Evolutionary conservation across 2,113 vertebrate species (phyloP).

Genomic region (Malurus melanocephalus): DNA sequence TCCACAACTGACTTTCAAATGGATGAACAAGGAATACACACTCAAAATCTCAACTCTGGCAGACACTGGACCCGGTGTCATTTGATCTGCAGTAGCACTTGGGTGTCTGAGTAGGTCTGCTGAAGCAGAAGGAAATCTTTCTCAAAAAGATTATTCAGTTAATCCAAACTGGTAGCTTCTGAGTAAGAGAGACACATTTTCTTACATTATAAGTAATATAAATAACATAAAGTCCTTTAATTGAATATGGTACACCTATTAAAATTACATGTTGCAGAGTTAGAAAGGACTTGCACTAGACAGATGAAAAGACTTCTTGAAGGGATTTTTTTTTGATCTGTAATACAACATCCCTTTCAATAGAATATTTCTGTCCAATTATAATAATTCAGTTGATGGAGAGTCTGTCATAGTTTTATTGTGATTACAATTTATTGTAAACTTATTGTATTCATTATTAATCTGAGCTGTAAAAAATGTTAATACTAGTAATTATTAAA

Average conservation of each 20-base stretch:
- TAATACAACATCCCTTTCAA: neutral
- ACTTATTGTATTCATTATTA: neutral
- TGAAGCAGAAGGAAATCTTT: neutral
- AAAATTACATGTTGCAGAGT: neutral
- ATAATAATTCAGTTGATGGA: neutral
- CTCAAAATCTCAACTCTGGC: neutral
- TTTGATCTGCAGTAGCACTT: neutral
- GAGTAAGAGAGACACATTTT: neutral
- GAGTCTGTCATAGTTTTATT: neutral
- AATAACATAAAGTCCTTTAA: neutral
- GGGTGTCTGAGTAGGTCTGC: neutral
- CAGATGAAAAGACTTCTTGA: neutral
- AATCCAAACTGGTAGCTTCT: neutral
- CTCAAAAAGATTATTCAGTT: neutral
- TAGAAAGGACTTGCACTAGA: neutral
- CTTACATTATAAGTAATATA: neutral
- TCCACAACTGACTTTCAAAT: neutral
- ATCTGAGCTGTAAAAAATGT: neutral
- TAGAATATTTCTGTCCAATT: neutral
- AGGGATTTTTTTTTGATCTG: neutral
- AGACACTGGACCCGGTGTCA: neutral
- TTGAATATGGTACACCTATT: neutral
- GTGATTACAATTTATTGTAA: neutral
- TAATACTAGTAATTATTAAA: neutral
- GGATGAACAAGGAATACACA: neutral